Percentiles rank a stretch among this genome's conserved stretches.
Evolutionary conservation across 2,888 invertebrate genomes (phyloP).

Genomic region (Bruchidius siliquastri): DNA sequence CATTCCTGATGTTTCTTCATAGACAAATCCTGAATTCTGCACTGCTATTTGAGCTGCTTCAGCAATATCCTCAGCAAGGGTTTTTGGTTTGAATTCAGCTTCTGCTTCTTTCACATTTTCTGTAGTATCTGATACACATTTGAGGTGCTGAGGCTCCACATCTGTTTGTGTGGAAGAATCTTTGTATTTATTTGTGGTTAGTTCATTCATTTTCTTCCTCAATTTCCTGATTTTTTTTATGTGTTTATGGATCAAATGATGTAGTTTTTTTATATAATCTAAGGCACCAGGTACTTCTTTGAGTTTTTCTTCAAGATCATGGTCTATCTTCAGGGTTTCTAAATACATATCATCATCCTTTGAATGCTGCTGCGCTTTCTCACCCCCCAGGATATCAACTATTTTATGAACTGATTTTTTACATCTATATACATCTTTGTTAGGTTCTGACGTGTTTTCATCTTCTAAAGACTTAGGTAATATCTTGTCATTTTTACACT

Average conservation of each 20-base stretch:
- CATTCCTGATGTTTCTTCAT: conserved; percentile 79
- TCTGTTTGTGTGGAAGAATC: conserved; percentile 33
- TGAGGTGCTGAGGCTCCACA: conserved; percentile 3
- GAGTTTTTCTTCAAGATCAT: conserved; percentile 41
- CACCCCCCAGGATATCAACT: background rate
- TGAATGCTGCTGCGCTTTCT: conserved; percentile 11
- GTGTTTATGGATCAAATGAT: conserved; percentile 54
- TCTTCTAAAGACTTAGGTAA: background rate
- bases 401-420: background rate
- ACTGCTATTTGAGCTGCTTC: conserved; percentile 71
- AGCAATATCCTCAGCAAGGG: conserved; percentile 71
- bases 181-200: conserved; percentile 15
- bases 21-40: conserved; percentile 74
- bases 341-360: conserved; percentile 13
- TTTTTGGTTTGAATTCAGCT: conserved; percentile 32
- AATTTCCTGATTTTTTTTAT: conserved; percentile 56
- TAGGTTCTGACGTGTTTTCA: background rate
- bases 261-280: conserved; percentile 55
- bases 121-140: background rate
- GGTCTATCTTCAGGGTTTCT: conserved; percentile 17
- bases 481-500: background rate
- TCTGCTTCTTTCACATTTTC: conserved; percentile 4
- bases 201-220: conserved; percentile 48
- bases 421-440: background rate
- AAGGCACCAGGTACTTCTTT: conserved; percentile 57